A percentile compares a stretch with the other conserved stretches of the same genome.
These are phyloP conservation scores for Catajapyx aquilonaris DNA, from an alignment of 1,140 invertebrate genomes.

Conservation along the genomic window DNA sequence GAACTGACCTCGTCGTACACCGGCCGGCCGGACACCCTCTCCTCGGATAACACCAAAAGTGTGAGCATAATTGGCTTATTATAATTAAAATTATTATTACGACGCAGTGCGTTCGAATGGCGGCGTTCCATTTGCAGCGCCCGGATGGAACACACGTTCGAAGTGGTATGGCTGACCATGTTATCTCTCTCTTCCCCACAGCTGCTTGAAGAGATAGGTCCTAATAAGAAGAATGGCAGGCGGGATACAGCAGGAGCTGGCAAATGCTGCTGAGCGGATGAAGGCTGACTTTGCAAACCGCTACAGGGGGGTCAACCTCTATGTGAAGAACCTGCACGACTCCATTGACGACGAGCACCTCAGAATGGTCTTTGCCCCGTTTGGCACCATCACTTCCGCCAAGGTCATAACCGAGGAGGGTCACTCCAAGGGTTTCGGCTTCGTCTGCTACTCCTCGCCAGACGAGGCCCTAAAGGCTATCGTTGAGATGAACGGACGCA, in stretches of 20 bases:
- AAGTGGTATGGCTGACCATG: too few relatives aligned
- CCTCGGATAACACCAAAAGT: too few relatives aligned
- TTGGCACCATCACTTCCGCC: constrained; percentile 35
- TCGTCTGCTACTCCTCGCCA: constrained; percentile 49
- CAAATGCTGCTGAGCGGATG: constrained; percentile 33
- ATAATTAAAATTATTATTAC: too few relatives aligned
- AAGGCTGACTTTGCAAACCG: constrained; percentile 38
- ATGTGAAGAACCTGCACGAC: constrained; percentile 54
- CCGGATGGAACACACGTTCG: too few relatives aligned
- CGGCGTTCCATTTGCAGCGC: too few relatives aligned
- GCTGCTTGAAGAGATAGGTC: too few relatives aligned
- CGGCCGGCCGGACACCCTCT: too few relatives aligned
- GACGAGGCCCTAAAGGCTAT: constrained; percentile 55
- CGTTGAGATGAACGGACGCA: constrained; percentile 48
- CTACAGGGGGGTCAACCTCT: constrained; percentile 41
- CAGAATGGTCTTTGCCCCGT: constrained; percentile 38
- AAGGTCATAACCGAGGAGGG: constrained; percentile 25
- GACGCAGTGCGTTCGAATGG: too few relatives aligned
- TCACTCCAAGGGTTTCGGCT: constrained; percentile 42
- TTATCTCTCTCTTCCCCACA: too few relatives aligned
- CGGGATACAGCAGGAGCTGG: constrained; percentile 39
- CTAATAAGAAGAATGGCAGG: too few relatives aligned
- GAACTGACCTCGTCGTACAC: too few relatives aligned
- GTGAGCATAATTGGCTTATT: too few relatives aligned
- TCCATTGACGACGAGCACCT: constrained; percentile 39